Conservation (phyloP, 2,888 invertebrate species). For the Philhelius pedissequus region DNA sequence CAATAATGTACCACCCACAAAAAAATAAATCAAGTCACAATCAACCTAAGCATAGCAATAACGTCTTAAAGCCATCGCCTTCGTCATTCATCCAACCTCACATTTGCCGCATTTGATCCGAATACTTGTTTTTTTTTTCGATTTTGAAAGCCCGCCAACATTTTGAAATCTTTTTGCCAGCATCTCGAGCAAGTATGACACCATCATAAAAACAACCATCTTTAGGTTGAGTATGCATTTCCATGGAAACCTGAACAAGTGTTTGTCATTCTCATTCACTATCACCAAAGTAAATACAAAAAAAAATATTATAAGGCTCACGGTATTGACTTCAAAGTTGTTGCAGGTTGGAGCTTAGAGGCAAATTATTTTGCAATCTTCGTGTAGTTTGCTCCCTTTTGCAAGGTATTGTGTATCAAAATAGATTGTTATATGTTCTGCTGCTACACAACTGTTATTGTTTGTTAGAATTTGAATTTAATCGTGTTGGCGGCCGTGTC, state of each 20-base stretch:
- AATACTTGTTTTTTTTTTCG: slow-evolving; percentile 15
- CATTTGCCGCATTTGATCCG: not conserved
- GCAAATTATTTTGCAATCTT: slow-evolving; percentile 59
- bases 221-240: slow-evolving; percentile 5
- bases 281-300: not conserved
- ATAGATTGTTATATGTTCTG: slow-evolving; percentile 47
- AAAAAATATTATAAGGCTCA: not conserved
- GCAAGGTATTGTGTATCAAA: slow-evolving; percentile 56
- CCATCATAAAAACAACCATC: slow-evolving; percentile 16
- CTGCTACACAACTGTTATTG: not conserved
- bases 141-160: slow-evolving; percentile 50
- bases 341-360: slow-evolving; percentile 25
- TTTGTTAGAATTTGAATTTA: slow-evolving; percentile 39
- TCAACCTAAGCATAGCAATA: not conserved
- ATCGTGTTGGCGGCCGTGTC: not conserved
- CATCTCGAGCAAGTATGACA: slow-evolving; percentile 34
- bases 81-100: not conserved
- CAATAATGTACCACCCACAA: slow-evolving; percentile 52
- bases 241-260: slow-evolving; percentile 55
- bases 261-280: slow-evolving; percentile 27
- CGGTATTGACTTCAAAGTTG: slow-evolving; percentile 41
- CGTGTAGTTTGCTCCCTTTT: slow-evolving; percentile 59
- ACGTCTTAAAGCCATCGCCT: not conserved
- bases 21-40: not conserved
- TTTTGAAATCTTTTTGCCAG: slow-evolving; percentile 39